Evolutionary conservation across 2,113 vertebrate species (phyloP).

Genomic region (Alaudala cheleensis): DNA sequence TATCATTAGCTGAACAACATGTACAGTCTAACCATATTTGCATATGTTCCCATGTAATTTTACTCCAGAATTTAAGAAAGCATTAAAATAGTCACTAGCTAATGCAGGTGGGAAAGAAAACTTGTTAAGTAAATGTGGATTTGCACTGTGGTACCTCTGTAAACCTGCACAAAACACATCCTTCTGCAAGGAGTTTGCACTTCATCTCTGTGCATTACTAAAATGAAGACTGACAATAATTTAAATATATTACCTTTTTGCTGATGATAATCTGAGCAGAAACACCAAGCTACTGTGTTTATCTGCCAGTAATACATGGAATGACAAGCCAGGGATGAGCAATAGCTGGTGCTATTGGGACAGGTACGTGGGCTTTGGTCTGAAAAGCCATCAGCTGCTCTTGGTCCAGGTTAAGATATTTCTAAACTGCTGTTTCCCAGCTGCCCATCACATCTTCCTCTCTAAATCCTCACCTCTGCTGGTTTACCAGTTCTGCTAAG

Average conservation of each 20-base stretch:
- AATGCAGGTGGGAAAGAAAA: neutral
- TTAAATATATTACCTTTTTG: neutral
- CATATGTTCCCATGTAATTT: neutral
- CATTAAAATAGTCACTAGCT: neutral
- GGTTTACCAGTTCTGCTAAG: neutral
- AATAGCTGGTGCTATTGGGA: neutral
- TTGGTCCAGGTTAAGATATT: neutral
- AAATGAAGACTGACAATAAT: constrained; percentile 3
- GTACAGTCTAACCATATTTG: neutral
- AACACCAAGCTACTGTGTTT: neutral
- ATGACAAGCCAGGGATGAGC: neutral
- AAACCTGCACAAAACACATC: neutral
- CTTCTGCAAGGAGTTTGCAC: neutral
- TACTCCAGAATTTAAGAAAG: neutral
- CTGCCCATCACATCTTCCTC: neutral
- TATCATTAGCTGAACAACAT: neutral
- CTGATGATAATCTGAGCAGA: neutral
- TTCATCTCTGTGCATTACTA: neutral
- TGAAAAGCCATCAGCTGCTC: neutral
- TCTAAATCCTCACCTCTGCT: neutral
- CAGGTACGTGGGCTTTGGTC: rapidly evolving
- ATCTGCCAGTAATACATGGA: neutral
- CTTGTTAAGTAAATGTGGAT: neutral
- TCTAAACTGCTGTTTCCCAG: neutral
- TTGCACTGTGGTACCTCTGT: neutral